Conservation (phyloP, 2,113 vertebrate genomes). For the Trinectes maculatus region DNA sequence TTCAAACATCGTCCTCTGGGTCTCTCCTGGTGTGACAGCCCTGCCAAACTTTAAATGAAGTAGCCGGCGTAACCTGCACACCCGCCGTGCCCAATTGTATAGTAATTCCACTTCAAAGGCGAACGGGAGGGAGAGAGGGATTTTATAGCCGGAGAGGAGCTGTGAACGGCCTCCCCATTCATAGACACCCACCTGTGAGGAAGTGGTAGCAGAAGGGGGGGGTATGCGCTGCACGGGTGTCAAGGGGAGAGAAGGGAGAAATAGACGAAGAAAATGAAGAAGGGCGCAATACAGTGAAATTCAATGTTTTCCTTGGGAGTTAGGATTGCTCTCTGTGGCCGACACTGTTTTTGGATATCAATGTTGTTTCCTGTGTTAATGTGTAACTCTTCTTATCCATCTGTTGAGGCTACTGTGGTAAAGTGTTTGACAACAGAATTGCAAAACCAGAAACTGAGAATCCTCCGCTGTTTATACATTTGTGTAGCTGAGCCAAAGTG, state of each 20-base stretch:
- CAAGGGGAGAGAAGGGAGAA: constrained; percentile 14
- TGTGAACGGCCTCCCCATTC: constrained; percentile 66
- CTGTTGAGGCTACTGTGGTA: constrained; percentile 22
- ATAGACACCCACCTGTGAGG: constrained; percentile 51
- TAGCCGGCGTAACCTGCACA: constrained; percentile 78
- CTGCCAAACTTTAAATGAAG: constrained; percentile 82
- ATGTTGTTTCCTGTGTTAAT: constrained; percentile 47
- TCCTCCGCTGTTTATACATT: not conserved
- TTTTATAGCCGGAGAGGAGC: constrained; percentile 80
- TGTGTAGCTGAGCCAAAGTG: constrained; percentile 9
- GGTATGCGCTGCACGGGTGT: constrained; percentile 3
- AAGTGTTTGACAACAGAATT: constrained; percentile 14
- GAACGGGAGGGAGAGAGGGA: constrained; percentile 37
- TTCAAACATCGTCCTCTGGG: constrained; percentile 50
- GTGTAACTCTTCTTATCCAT: constrained; percentile 30
- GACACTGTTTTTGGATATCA: constrained; percentile 2
- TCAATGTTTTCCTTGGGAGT: not conserved
- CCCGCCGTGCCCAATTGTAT: constrained; percentile 78
- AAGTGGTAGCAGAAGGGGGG: constrained; percentile 25
- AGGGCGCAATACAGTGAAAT: constrained; percentile 10
- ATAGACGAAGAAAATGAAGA: not conserved
- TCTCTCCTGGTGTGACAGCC: constrained; percentile 57
- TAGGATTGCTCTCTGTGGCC: not conserved
- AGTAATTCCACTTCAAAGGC: constrained; percentile 83
- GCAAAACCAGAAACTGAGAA: constrained; percentile 10